Evolutionary conservation across 2,888 invertebrate species (phyloP).

Genomic region (Aspidiotus rigidus): DNA sequence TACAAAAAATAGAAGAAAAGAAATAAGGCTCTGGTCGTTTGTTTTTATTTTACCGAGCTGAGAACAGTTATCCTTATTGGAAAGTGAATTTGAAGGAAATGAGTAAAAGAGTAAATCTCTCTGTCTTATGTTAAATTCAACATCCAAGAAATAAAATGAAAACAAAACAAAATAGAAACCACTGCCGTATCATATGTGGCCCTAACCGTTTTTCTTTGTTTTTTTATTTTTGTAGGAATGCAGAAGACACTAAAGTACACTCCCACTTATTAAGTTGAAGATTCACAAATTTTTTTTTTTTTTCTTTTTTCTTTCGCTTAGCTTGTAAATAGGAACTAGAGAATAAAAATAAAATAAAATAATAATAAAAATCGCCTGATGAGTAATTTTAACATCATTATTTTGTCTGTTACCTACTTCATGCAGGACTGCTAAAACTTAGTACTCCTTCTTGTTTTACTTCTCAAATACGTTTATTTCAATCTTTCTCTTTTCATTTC

Average conservation of each 20-base stretch:
- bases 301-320: constrained; percentile 25
- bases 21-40: too few species aligned
- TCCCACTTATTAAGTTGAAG: too few species aligned
- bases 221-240: constrained; percentile 14
- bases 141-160: not conserved
- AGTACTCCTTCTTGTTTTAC: not conserved
- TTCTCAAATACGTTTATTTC: not conserved
- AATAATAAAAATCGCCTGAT: constrained; percentile 11
- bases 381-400: not conserved
- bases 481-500: not conserved
- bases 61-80: too few species aligned
- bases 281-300: not conserved
- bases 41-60: too few species aligned
- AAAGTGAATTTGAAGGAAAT: too few species aligned
- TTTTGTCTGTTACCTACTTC: not conserved
- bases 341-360: constrained; percentile 14
- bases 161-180: not conserved
- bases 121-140: not conserved
- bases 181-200: not conserved
- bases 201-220: not conserved
- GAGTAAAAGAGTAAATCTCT: too few species aligned
- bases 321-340: constrained; percentile 29
- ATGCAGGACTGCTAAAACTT: not conserved
- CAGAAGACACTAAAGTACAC: not conserved
- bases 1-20: too few species aligned